Conservation (phyloP, 37 sponge, comb jelly and placozoan species). For the Dysidea cf. avara region DNA sequence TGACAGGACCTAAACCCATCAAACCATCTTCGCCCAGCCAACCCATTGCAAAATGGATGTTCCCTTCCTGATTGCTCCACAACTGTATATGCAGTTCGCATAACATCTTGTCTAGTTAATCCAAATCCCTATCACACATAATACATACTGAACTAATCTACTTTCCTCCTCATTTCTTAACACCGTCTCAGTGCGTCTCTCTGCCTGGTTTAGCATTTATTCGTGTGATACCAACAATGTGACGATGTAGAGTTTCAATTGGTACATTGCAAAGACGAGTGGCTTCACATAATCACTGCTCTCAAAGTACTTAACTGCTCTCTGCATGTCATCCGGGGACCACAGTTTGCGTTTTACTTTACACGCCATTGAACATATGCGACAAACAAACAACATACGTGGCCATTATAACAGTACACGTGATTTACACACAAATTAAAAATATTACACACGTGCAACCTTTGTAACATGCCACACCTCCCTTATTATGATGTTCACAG, state of each 20-base stretch:
- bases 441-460: no score
- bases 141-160: conserved; percentile 11
- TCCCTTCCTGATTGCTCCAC: conserved; percentile 22
- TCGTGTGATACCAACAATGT: conserved; percentile 30
- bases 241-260: no score
- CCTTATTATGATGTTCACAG: no score
- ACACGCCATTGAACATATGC: no score
- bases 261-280: no score
- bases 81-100: conserved; percentile 35
- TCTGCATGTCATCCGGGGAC: no score
- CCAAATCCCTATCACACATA: conserved; percentile 53
- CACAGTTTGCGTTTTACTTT: no score
- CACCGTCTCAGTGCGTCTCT: conserved; percentile 37
- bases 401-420: no score
- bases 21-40: conserved; percentile 51
- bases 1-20: conserved; percentile 36
- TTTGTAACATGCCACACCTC: no score
- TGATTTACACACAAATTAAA: no score
- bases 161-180: conserved; percentile 47
- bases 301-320: no score
- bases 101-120: conserved; percentile 36
- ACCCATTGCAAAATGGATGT: conserved; percentile 42
- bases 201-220: conserved; percentile 43
- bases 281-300: conserved; percentile 48
- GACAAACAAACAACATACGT: no score